A percentile compares a stretch with the other conserved stretches of the same genome.
Evolutionary conservation across 2,888 invertebrate genomes (phyloP).

Genomic region (Tetheella fluctuosa): DNA sequence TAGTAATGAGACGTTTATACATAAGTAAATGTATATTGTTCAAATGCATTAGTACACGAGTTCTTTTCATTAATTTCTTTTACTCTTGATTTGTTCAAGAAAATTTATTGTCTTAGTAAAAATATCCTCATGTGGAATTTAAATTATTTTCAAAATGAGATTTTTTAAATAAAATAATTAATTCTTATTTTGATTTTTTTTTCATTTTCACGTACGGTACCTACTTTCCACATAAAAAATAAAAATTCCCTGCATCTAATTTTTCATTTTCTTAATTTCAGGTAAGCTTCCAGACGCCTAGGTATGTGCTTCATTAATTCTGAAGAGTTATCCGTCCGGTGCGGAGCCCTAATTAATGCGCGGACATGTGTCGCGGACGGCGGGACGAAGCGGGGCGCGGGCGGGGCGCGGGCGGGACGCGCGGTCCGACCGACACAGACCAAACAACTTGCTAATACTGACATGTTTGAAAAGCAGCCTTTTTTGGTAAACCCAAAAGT

Average conservation of each 20-base stretch:
- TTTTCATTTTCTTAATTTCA: slow-evolving; percentile 47
- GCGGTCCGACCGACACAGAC: background rate
- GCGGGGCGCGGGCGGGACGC: background rate
- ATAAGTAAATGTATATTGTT: background rate
- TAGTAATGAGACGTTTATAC: background rate
- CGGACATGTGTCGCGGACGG: slow-evolving; percentile 41
- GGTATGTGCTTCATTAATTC: slow-evolving; percentile 40
- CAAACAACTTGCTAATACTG: background rate
- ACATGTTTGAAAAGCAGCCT: slow-evolving; percentile 3
- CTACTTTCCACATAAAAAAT: slow-evolving; percentile 15
- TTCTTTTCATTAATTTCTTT: too few species aligned
- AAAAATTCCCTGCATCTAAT: slow-evolving; percentile 20
- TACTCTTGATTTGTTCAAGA: too few species aligned
- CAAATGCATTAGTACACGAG: too few species aligned
- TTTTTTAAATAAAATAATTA: too few species aligned
- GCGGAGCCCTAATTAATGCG: slow-evolving; percentile 54
- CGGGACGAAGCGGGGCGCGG: slow-evolving; percentile 13
- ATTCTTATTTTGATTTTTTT: too few species aligned
- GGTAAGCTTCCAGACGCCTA: slow-evolving; percentile 46
- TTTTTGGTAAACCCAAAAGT: slow-evolving; percentile 2
- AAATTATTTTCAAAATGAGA: too few species aligned
- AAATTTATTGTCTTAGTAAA: too few species aligned
- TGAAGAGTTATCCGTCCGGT: slow-evolving; percentile 27
- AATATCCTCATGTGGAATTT: too few species aligned
- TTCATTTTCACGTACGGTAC: too few species aligned